Evolutionary conservation across 2,888 invertebrate species (phyloP).

Genomic region (Acronicta aceris): DNA sequence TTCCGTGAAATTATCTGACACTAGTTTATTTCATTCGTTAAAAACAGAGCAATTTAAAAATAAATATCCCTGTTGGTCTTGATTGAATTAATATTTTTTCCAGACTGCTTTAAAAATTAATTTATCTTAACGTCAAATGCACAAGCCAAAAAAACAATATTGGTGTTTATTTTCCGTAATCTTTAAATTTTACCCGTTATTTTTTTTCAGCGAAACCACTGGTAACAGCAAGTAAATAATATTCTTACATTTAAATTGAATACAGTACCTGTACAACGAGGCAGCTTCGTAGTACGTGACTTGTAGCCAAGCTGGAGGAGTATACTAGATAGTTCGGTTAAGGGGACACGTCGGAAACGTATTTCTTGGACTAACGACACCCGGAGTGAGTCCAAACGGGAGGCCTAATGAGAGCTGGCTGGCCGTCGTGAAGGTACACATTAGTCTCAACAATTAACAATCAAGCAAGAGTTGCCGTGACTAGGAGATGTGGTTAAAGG

Average conservation of each 20-base stretch:
- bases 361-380: constrained; percentile 34
- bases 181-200: neutral
- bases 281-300: constrained; percentile 36
- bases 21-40: too few species aligned
- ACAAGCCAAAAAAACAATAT: constrained; percentile 31
- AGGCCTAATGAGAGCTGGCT: constrained; percentile 27
- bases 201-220: too few species aligned
- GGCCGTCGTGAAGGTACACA: constrained; percentile 9
- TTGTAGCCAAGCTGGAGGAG: constrained; percentile 17
- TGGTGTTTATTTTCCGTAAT: constrained; percentile 32
- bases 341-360: constrained; percentile 39
- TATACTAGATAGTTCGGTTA: constrained; percentile 19
- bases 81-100: constrained; percentile 32
- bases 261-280: constrained; percentile 7
- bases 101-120: constrained; percentile 20
- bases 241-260: constrained; percentile 10
- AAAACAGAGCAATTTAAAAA: too few species aligned
- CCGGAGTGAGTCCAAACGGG: constrained; percentile 16
- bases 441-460: constrained; percentile 17
- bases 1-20: too few species aligned
- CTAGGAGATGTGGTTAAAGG: neutral
- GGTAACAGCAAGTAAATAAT: constrained; percentile 8
- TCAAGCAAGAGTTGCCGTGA: neutral
- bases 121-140: constrained; percentile 42
- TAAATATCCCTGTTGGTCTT: neutral